These are phyloP conservation scores for Tachystola acroxantha DNA, from an alignment of 2,888 invertebrate species.

Conservation along the genomic window DNA sequence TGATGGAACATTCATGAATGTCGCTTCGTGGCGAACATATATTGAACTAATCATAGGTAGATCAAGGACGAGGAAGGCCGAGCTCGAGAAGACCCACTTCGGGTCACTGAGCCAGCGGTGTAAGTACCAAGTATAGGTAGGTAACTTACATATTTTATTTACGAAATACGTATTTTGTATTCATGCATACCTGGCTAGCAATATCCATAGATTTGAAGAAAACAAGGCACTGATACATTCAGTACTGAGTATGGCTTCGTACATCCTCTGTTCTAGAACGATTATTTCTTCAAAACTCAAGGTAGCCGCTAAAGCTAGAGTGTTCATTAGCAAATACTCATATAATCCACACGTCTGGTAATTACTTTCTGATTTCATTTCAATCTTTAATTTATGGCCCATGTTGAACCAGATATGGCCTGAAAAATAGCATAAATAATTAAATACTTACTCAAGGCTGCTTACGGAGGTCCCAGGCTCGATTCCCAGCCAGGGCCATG, in stretches of 20 bases:
- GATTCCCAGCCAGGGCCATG: no score
- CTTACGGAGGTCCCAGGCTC: no score
- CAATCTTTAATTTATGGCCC: slow-evolving; percentile 28
- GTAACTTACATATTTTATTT: no score
- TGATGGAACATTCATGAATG: no score
- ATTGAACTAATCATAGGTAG: no score
- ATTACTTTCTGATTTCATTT: slow-evolving; percentile 9
- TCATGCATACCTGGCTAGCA: slow-evolving; percentile 46
- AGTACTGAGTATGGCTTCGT: slow-evolving; percentile 38
- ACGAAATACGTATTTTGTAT: no score
- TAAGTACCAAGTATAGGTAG: no score
- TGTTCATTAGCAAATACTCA: slow-evolving; percentile 39
- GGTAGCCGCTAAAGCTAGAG: slow-evolving; percentile 30
- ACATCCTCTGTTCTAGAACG: slow-evolving; percentile 37
- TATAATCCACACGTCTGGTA: slow-evolving; percentile 31
- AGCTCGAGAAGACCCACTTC: no score
- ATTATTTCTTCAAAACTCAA: slow-evolving; percentile 34
- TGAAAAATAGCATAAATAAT: slow-evolving; percentile 31
- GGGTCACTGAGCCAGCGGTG: no score
- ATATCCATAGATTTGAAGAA: slow-evolving; percentile 49
- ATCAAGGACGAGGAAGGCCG: no score
- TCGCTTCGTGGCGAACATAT: no score
- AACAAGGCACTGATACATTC: slow-evolving; percentile 48
- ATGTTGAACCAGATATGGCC: slow-evolving; percentile 48
- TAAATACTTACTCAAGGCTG: neutral